Evolutionary conservation across 2,888 invertebrate species (phyloP).

Genomic region (Dendrolimus pini): DNA sequence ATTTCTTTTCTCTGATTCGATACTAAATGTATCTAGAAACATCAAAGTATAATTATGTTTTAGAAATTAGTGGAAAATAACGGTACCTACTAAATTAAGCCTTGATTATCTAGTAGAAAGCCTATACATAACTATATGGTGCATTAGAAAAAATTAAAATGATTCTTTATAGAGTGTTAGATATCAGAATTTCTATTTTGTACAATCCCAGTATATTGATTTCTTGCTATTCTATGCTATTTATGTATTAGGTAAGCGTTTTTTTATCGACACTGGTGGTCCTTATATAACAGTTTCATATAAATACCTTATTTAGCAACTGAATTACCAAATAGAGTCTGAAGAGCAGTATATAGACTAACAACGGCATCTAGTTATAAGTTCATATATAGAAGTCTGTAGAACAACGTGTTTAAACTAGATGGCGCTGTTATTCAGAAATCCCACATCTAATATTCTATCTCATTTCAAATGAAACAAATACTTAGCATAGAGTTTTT

Average conservation of each 20-base stretch:
- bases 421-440: too few species aligned
- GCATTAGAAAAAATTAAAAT: slow-evolving; percentile 39
- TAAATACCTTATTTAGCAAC: too few species aligned
- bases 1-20: too few species aligned
- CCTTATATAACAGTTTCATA: not conserved
- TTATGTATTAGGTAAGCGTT: slow-evolving; percentile 14
- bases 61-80: slow-evolving; percentile 32
- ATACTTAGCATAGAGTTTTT: not conserved
- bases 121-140: slow-evolving; percentile 44
- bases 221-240: slow-evolving; percentile 15
- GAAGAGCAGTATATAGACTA: too few species aligned
- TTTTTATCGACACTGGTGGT: not conserved
- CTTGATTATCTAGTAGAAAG: slow-evolving; percentile 49
- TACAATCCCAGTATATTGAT: slow-evolving; percentile 27
- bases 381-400: too few species aligned
- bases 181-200: slow-evolving; percentile 21
- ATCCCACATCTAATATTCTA: too few species aligned
- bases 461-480: too few species aligned
- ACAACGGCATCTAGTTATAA: too few species aligned
- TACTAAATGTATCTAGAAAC: not conserved
- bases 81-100: slow-evolving; percentile 62
- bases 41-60: slow-evolving; percentile 3
- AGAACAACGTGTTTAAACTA: too few species aligned
- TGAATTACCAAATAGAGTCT: too few species aligned
- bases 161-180: slow-evolving; percentile 19